Percentiles rank a stretch among this genome's conserved stretches.
Conservation (phyloP, 2,113 vertebrate genomes). For the Plectropomus leopardus region DNA sequence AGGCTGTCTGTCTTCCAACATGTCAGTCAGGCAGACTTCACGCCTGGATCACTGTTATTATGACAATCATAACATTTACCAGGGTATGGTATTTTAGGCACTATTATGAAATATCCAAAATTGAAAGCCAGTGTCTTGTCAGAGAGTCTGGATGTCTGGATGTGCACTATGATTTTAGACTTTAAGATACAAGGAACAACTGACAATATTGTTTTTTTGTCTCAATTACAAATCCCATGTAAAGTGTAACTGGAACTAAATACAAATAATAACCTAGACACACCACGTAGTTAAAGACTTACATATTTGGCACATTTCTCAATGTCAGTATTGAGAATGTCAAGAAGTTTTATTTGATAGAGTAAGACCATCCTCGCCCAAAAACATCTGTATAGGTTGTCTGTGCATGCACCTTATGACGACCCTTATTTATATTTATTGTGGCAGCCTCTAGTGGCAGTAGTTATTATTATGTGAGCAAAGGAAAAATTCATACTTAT, state of each 20-base stretch:
- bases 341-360: not conserved
- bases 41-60: constrained; percentile 75
- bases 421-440: too few species aligned
- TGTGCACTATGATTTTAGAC: constrained; percentile 7
- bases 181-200: not conserved
- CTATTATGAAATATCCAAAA: constrained; percentile 27
- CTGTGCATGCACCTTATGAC: too few species aligned
- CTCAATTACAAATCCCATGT: not conserved
- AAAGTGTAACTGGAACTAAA: not conserved
- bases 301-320: not conserved
- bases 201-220: not conserved
- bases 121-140: constrained; percentile 29
- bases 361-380: too few species aligned
- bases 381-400: too few species aligned
- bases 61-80: constrained; percentile 58
- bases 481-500: too few species aligned
- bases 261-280: not conserved
- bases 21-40: constrained; percentile 64
- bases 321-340: not conserved
- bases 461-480: too few species aligned
- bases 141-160: constrained; percentile 8
- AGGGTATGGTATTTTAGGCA: constrained; percentile 40
- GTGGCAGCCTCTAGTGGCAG: too few species aligned
- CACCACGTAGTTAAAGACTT: not conserved
- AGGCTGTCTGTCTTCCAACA: constrained; percentile 60